These are phyloP conservation scores for Drosophila macrospina DNA, from an alignment of 2,888 invertebrate genomes.

Conservation along the genomic window DNA sequence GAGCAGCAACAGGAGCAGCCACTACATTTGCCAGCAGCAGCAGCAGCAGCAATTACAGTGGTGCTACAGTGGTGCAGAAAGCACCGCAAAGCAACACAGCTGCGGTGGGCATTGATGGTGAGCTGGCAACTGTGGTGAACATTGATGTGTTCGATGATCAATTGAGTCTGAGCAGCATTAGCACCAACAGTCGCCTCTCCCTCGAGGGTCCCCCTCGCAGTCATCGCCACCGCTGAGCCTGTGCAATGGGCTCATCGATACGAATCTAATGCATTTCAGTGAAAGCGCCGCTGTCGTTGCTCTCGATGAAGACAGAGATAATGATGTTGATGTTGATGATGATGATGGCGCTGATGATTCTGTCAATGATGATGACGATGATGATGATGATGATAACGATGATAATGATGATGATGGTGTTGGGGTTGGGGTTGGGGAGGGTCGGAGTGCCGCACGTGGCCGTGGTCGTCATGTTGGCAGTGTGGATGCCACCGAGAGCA, in stretches of 20 bases:
- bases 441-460: neutral
- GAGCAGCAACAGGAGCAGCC: slow-evolving; percentile 16
- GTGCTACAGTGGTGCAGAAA: slow-evolving; percentile 5
- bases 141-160: slow-evolving; percentile 89
- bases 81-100: slow-evolving; percentile 45
- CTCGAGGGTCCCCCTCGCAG: slow-evolving; percentile 88
- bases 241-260: slow-evolving; percentile 86
- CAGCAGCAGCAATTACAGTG: slow-evolving; percentile 10
- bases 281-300: slow-evolving; percentile 54
- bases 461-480: slow-evolving; percentile 10
- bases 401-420: neutral
- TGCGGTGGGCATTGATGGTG: slow-evolving; percentile 86
- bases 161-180: slow-evolving; percentile 93
- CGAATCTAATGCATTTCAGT: slow-evolving; percentile 91
- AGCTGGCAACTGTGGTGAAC: slow-evolving; percentile 87
- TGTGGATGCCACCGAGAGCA: slow-evolving; percentile 11
- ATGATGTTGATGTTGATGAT: neutral
- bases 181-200: slow-evolving; percentile 92
- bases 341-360: slow-evolving; percentile 1
- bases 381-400: neutral
- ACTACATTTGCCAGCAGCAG: slow-evolving; percentile 26
- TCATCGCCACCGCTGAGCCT: slow-evolving; percentile 90
- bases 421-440: neutral
- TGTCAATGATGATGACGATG: slow-evolving; percentile 1
- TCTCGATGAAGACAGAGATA: neutral